These are phyloP conservation scores for Malurus cyaneus DNA, from an alignment of 2,113 vertebrate species.

Conservation along the genomic window DNA sequence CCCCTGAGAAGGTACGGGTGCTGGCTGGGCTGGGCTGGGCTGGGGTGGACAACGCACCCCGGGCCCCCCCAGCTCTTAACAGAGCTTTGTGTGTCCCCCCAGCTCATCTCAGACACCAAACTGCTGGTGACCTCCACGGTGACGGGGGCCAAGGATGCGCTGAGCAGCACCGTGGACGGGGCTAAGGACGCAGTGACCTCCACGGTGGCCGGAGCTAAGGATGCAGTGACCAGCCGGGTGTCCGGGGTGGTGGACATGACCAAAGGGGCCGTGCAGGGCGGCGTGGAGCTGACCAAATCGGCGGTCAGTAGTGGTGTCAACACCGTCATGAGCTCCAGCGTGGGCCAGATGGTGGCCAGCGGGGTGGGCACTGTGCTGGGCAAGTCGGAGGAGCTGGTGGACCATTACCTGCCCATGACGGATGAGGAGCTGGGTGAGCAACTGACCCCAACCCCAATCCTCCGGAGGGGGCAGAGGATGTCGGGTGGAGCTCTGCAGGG, in stretches of 20 bases:
- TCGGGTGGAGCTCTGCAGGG: too few relatives aligned
- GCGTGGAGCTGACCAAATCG: conserved; percentile 81
- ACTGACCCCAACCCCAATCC: accelerated
- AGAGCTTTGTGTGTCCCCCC: not conserved
- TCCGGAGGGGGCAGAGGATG: too few relatives aligned
- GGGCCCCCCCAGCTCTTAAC: not conserved
- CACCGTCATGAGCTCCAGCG: conserved; percentile 74
- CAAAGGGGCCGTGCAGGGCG: conserved; percentile 79
- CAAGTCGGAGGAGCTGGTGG: conserved; percentile 86
- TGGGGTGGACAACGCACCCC: accelerated
- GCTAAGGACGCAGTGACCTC: conserved; percentile 24
- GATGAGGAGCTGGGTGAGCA: conserved; percentile 90
- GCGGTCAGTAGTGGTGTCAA: conserved; percentile 78
- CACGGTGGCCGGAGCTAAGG: conserved; percentile 81
- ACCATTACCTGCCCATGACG: conserved; percentile 89
- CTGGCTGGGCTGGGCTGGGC: too few relatives aligned
- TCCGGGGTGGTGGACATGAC: conserved; percentile 69
- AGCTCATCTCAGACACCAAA: conserved; percentile 83
- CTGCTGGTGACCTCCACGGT: conserved; percentile 81
- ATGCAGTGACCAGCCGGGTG: conserved; percentile 70
- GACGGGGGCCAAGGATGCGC: conserved; percentile 74
- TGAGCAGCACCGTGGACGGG: conserved; percentile 14
- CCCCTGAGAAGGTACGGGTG: conserved; percentile 35
- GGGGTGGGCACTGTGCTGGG: conserved; percentile 79
- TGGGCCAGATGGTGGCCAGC: conserved; percentile 83